These are phyloP conservation scores for Salticus scenicus DNA, from an alignment of 2,888 invertebrate genomes.

Conservation along the genomic window DNA sequence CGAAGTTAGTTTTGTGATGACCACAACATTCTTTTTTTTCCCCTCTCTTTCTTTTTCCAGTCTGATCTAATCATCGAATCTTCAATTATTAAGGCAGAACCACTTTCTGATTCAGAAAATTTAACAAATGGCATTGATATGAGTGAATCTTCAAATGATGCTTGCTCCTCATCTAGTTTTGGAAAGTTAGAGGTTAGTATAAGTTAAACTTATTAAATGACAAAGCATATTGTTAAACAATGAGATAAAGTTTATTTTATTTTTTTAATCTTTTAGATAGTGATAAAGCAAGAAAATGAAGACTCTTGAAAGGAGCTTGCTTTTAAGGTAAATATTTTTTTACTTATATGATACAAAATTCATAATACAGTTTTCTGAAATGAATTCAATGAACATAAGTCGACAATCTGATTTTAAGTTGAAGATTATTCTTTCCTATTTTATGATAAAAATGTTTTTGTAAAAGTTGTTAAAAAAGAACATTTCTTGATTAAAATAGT, in stretches of 20 bases:
- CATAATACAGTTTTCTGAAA: no score
- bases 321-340: background rate
- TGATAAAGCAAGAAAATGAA: background rate
- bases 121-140: constrained; percentile 36
- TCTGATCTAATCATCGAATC: constrained; percentile 11
- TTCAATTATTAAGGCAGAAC: constrained; percentile 40
- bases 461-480: no score
- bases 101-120: constrained; percentile 32
- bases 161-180: constrained; percentile 26
- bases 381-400: no score
- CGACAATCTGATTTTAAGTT: no score
- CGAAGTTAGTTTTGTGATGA: no score
- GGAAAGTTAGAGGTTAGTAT: constrained; percentile 10
- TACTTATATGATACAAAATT: no score
- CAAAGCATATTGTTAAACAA: no score
- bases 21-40: no score
- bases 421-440: no score
- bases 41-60: background rate
- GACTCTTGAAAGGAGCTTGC: background rate
- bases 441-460: no score
- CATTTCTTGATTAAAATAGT: no score
- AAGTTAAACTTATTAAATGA: no score
- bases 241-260: background rate
- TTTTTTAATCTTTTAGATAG: background rate
- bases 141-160: constrained; percentile 57